phyloP scores from a whole-genome alignment of 2,113 vertebrate genomes.

The Chamaea fasciata region DNA sequence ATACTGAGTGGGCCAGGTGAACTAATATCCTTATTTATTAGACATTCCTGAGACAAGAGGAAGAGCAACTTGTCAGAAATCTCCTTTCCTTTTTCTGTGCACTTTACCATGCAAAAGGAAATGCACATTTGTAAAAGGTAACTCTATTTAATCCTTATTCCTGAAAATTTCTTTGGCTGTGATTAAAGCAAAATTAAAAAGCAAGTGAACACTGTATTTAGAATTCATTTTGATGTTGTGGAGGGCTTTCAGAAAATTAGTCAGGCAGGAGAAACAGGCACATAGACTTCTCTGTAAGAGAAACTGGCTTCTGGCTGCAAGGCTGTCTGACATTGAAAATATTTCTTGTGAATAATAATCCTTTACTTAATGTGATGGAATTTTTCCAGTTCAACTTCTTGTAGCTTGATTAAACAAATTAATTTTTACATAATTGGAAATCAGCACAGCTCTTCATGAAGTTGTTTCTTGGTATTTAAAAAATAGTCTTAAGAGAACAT shows the following conservation, averaged over 20 bases:
- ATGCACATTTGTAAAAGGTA: background rate
- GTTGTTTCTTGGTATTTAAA: slow-evolving; percentile 9
- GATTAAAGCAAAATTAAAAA: background rate
- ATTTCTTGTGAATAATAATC: slow-evolving; percentile 46
- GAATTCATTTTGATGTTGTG: background rate
- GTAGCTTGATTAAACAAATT: slow-evolving; percentile 60
- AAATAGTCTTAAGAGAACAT: slow-evolving; percentile 16
- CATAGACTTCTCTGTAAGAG: background rate
- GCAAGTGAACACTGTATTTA: background rate
- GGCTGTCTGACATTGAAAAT: slow-evolving; percentile 22
- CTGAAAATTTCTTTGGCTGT: background rate
- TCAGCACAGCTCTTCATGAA: background rate
- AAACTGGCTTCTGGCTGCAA: slow-evolving; percentile 3
- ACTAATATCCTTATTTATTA: background rate
- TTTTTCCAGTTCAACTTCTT: slow-evolving; percentile 34
- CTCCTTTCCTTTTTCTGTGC: background rate
- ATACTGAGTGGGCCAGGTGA: background rate
- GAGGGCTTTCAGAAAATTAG: background rate
- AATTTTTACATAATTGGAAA: slow-evolving; percentile 55
- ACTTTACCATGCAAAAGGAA: background rate
- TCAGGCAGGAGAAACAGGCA: background rate
- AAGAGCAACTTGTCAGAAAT: background rate
- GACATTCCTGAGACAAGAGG: background rate
- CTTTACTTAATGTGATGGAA: slow-evolving; percentile 37
- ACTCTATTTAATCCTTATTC: background rate